These are phyloP conservation scores for Ernsta delagoae DNA, from an alignment of 2,888 invertebrate genomes.

Conservation along the genomic window DNA sequence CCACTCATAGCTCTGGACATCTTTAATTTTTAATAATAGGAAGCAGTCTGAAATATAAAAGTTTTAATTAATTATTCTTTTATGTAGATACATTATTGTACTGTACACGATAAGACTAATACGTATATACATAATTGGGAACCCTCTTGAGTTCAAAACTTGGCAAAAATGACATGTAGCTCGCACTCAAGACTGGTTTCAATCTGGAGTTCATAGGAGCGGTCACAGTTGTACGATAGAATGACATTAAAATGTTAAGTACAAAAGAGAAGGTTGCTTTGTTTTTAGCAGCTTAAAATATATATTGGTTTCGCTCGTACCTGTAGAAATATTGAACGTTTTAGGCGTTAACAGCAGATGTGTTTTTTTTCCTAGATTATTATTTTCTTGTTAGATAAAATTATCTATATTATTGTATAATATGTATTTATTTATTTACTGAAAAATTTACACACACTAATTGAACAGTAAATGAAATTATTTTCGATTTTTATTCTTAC, in stretches of 20 bases:
- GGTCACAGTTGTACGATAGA: not conserved
- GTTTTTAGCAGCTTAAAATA: constrained; percentile 51
- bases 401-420: constrained; percentile 14
- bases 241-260: constrained; percentile 52
- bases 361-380: constrained; percentile 45
- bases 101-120: too few relatives aligned
- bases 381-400: constrained; percentile 34
- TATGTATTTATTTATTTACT: constrained; percentile 24
- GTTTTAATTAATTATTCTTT: too few relatives aligned
- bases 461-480: constrained; percentile 10
- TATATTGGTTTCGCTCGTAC: constrained; percentile 69
- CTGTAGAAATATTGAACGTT: constrained; percentile 64
- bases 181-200: too few relatives aligned
- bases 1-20: too few relatives aligned
- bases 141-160: too few relatives aligned
- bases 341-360: constrained; percentile 62
- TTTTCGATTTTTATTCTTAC: not conserved
- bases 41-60: too few relatives aligned
- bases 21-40: too few relatives aligned
- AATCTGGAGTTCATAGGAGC: too few relatives aligned
- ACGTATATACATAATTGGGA: too few relatives aligned
- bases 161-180: too few relatives aligned
- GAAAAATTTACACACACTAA: constrained; percentile 22
- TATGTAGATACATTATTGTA: too few relatives aligned
- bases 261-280: constrained; percentile 62